phyloP scores from a whole-genome alignment of 2,113 vertebrate genomes.

The Ovis canadensis region DNA sequence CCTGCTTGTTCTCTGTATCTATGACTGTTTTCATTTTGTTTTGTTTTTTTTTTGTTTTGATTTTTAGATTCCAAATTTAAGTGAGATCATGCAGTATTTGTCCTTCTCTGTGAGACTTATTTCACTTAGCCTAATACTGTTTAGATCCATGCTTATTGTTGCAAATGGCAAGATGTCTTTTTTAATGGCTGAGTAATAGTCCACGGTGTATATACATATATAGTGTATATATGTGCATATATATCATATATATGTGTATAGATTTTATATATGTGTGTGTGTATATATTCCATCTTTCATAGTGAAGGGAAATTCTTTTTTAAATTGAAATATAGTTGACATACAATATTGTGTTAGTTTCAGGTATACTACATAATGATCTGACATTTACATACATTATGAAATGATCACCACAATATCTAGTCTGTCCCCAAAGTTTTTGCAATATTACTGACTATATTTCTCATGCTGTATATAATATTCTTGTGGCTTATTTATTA shows the following conservation, averaged over 20 bases:
- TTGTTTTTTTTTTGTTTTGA: not conserved
- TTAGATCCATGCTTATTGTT: not conserved
- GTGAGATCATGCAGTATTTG: not conserved
- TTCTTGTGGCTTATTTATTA: not conserved
- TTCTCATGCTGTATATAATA: not conserved
- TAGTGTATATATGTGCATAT: not conserved
- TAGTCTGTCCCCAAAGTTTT: not conserved
- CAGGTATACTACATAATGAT: not conserved
- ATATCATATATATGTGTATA: not conserved
- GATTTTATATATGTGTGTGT: not conserved
- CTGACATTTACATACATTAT: not conserved
- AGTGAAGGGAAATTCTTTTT: not conserved
- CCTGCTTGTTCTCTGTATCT: not conserved
- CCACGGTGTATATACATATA: not conserved
- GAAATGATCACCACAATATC: not conserved
- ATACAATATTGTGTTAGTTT: not conserved
- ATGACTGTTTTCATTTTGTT: not conserved
- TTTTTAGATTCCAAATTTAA: not conserved
- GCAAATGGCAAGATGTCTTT: not conserved
- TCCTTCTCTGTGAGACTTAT: not conserved
- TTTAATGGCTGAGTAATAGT: not conserved
- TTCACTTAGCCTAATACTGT: not conserved
- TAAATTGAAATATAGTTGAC: not conserved
- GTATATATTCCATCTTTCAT: not conserved
- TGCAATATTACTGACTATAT: not conserved